A percentile compares a stretch with the other conserved stretches of the same genome.
Evolutionary conservation across 2,888 invertebrate species (phyloP).

Genomic region (Tipula lateralis): DNA sequence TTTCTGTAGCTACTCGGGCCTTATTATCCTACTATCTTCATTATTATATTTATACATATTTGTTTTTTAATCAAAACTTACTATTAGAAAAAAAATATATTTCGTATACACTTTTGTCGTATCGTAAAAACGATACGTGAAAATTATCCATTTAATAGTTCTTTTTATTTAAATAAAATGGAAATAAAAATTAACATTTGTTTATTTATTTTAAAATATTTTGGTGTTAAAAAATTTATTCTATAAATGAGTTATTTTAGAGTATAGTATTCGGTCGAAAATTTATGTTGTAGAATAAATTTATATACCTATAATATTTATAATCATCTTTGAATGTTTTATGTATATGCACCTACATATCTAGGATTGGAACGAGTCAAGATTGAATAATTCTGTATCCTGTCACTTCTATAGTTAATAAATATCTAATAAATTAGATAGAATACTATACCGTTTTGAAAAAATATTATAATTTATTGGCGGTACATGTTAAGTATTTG

Average conservation of each 20-base stretch:
- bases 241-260: background rate
- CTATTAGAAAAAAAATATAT: background rate
- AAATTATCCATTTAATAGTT: background rate
- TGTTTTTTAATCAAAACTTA: background rate
- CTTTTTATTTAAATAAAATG: slow-evolving; percentile 4
- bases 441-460: background rate
- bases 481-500: background rate
- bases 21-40: too few species aligned
- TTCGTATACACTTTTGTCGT: background rate
- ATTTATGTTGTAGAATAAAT: background rate
- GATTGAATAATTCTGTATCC: background rate
- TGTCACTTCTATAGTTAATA: background rate
- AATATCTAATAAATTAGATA: background rate
- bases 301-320: background rate
- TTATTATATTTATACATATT: background rate
- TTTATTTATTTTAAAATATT: slow-evolving; percentile 5
- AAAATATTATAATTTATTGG: background rate
- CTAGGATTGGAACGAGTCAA: too few species aligned
- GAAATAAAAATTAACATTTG: background rate
- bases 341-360: background rate
- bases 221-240: background rate
- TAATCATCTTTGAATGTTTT: background rate
- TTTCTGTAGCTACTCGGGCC: too few species aligned
- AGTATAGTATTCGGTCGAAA: background rate
- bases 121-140: background rate